These are phyloP conservation scores for Daboia siamensis DNA, from an alignment of 2,113 vertebrate genomes.

Conservation along the genomic window DNA sequence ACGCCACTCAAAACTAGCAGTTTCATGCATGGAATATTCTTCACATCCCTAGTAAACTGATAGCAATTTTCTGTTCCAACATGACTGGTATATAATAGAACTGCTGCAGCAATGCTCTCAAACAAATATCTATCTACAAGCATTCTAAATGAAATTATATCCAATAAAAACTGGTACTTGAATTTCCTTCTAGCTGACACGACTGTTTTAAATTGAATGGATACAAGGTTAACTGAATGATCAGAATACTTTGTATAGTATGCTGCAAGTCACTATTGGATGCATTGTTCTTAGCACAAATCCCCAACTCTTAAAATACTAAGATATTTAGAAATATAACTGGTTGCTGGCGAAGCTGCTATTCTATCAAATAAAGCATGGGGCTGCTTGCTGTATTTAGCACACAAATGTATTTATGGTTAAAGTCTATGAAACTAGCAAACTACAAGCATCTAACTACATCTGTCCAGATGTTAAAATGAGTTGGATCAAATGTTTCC, in stretches of 20 bases:
- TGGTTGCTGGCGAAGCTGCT: not conserved
- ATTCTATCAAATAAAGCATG: no score
- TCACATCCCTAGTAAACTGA: not conserved
- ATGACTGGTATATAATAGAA: no score
- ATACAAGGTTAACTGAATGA: not conserved
- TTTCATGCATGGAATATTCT: not conserved
- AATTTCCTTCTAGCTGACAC: not conserved
- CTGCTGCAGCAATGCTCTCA: not conserved
- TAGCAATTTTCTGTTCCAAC: not conserved
- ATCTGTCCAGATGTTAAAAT: not conserved
- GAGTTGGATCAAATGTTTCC: not conserved
- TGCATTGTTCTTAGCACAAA: not conserved
- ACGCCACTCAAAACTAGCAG: not conserved
- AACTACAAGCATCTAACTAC: not conserved
- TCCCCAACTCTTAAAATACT: not conserved
- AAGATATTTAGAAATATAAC: not conserved
- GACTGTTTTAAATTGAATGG: not conserved
- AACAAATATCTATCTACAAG: fast-evolving
- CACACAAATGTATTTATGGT: not conserved
- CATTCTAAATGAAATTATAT: not conserved
- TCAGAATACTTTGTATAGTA: not conserved
- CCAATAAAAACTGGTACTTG: constrained; percentile 36
- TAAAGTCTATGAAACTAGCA: not conserved
- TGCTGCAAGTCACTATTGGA: not conserved
- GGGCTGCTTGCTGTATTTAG: not conserved